Percentiles rank a stretch among this genome's conserved stretches.
These are phyloP conservation scores for Planococcus citri DNA, from an alignment of 1,140 invertebrate genomes.

Conservation along the genomic window DNA sequence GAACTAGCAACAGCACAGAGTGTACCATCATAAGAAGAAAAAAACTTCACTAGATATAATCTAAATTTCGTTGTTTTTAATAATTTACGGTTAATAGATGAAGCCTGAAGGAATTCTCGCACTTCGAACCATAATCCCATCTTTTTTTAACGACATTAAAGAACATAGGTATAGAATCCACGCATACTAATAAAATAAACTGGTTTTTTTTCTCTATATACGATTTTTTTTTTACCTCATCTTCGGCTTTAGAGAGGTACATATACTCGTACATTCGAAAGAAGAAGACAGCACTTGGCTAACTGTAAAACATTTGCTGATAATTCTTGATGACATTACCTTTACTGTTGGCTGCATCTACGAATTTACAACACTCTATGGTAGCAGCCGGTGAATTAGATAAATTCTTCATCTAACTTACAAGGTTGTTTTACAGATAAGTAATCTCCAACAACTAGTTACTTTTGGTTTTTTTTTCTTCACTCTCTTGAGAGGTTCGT, in stretches of 20 bases:
- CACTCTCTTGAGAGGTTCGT: no score
- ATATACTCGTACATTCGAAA: no score
- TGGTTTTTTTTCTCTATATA: background rate
- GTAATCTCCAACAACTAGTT: background rate
- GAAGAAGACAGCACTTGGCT: constrained; percentile 5
- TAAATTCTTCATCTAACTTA: constrained; percentile 10
- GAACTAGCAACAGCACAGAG: background rate
- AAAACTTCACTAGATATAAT: background rate
- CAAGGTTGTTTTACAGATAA: constrained; percentile 10
- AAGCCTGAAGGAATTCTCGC: constrained; percentile 12
- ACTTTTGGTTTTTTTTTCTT: background rate
- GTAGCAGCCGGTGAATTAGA: constrained; percentile 4
- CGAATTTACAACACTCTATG: constrained; percentile 12
- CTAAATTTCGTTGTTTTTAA: constrained; percentile 5
- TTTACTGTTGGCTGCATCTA: background rate
- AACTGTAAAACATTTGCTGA: constrained; percentile 15
- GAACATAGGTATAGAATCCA: background rate
- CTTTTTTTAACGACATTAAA: background rate
- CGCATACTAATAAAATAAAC: constrained; percentile 7
- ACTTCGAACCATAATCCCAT: constrained; percentile 12
- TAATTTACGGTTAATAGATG: constrained; percentile 19
- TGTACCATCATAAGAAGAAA: background rate
- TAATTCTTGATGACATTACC: constrained; percentile 10
- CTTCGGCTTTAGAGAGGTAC: no score
- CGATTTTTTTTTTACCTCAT: no score